phyloP scores from a whole-genome alignment of 2,888 invertebrate genomes.

The Zootermopsis nevadensis region DNA sequence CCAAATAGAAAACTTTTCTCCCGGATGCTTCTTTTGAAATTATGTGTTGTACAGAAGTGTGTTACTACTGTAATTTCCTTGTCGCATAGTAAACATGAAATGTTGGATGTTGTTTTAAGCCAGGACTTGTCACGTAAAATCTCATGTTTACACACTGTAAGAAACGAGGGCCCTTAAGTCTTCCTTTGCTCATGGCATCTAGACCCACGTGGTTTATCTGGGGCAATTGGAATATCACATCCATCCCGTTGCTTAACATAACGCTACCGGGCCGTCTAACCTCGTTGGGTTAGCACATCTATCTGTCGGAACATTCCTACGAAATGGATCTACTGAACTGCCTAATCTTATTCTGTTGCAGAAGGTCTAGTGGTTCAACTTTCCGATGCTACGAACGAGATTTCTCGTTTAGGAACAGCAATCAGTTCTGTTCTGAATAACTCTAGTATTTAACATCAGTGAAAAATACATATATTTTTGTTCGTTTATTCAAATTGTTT shows the following conservation, averaged over 20 bases:
- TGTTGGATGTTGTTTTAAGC: conserved; percentile 41
- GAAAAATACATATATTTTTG: too few species aligned
- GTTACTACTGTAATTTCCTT: conserved; percentile 27
- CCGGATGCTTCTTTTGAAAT: not conserved
- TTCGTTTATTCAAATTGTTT: too few species aligned
- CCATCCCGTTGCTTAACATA: conserved; percentile 20
- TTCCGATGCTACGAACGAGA: too few species aligned
- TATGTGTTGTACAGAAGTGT: conserved; percentile 22
- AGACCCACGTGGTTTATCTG: conserved; percentile 9
- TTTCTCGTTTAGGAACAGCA: too few species aligned
- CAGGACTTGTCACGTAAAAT: conserved; percentile 45
- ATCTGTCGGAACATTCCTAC: not conserved
- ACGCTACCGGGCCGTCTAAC: not conserved
- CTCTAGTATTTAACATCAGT: too few species aligned
- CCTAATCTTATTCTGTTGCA: conserved; percentile 20
- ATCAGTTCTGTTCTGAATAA: too few species aligned
- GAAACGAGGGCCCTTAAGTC: conserved; percentile 30
- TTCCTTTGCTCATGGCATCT: not conserved
- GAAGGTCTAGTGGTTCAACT: too few species aligned
- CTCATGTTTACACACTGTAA: conserved; percentile 48
- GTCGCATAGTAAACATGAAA: conserved; percentile 20
- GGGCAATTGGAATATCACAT: conserved; percentile 27
- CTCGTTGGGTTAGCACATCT: conserved; percentile 11
- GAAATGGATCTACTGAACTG: not conserved
- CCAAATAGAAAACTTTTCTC: too few species aligned